Evolutionary conservation across 1,140 invertebrate species (phyloP), one percentile per base, ranked within the genome.

Genomic region (Drosophila busckii): DNA sequence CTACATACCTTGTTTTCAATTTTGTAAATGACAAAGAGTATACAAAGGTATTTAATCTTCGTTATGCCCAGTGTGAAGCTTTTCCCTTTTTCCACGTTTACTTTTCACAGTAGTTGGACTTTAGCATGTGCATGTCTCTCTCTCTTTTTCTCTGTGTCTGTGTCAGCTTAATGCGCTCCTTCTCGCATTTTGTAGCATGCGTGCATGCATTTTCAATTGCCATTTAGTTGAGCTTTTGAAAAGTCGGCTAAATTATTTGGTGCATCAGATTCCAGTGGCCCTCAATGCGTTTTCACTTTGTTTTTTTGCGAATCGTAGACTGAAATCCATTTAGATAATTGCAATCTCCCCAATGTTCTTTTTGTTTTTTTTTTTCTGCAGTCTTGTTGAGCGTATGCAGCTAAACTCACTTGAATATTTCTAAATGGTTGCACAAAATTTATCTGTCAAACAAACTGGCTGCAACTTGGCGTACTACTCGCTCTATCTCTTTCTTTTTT

Each of bases 261-360:
- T n/a, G n/a, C n/a, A n/a, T 62, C 22, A 25, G 17, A 25, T 53
- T 4, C 16, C 12, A 3, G 12, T 13, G n/a, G 6, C 19, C 8
- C 13, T 8, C 4, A 22, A 16, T 17, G 0, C 5, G 6, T 9
- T 8, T 9, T 7, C 6, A 25, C 15, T 10, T 22, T 34, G 31
- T n/a, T 22, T 5, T 25, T 12, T 16, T 45, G 10, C 32, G 17
- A 10, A 19, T 40, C 35, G 20, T 32, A 22, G 34, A 35, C 19
- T 50, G 49, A 42, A 29, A 61, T 73, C 69, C 75, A 82, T 80
- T 82, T 70, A 70, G 48, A 75, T 80, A 82, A 80, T 82, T 80
- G 65, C 65, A 58, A 66, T 53, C n/a, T n/a, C n/a, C n/a, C n/a
- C n/a, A n/a, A n/a, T n/a, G n/a, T n/a, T n/a, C n/a, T 82, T 76